Evolutionary conservation across 2,888 invertebrate species (phyloP).

Genomic region (Campoletis raptor): DNA sequence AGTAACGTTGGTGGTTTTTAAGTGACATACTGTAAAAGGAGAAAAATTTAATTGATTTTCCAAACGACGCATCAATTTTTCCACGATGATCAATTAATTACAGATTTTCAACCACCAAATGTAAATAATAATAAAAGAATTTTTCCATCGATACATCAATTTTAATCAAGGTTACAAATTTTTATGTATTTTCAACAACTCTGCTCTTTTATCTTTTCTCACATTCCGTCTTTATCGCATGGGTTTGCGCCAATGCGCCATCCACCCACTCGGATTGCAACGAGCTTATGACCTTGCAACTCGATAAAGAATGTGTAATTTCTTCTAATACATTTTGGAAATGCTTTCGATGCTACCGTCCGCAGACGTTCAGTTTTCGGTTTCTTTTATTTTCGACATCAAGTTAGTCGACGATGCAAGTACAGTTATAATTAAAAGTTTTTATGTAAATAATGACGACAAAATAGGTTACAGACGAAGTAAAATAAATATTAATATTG

Average conservation of each 20-base stretch:
- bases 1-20: conserved; percentile 45
- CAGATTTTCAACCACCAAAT: background rate
- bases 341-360: conserved; percentile 13
- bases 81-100: background rate
- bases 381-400: background rate
- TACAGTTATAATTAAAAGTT: too few relatives aligned
- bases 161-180: background rate
- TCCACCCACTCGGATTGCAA: conserved; percentile 52
- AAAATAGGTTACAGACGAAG: too few relatives aligned
- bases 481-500: too few relatives aligned
- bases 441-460: too few relatives aligned
- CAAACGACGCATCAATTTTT: background rate
- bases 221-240: conserved; percentile 32
- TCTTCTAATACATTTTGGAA: conserved; percentile 9
- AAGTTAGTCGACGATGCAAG: too few relatives aligned
- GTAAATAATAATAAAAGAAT: background rate
- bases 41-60: conserved; percentile 6
- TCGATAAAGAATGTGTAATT: background rate
- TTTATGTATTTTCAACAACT: background rate
- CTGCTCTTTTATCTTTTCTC: conserved; percentile 20
- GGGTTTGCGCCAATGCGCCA: conserved; percentile 65
- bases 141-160: background rate
- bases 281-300: conserved; percentile 22
- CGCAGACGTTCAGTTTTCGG: background rate
- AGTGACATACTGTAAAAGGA: conserved; percentile 6